Percentiles rank a stretch among this genome's conserved stretches.
Evolutionary conservation across 2,113 vertebrate genomes (phyloP).

Genomic region (human): DNA sequence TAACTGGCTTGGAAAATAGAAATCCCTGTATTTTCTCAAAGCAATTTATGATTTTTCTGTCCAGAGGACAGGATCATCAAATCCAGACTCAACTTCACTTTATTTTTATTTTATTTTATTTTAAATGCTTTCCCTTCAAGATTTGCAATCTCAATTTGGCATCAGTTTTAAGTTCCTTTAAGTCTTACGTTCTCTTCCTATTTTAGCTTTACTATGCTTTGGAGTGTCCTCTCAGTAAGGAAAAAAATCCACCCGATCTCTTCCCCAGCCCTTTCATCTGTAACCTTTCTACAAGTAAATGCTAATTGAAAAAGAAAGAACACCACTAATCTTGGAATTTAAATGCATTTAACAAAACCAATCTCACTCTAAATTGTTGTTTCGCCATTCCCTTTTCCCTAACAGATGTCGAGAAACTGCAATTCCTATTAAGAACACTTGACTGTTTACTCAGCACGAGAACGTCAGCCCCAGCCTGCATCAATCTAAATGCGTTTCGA

Average conservation of each 20-base stretch:
- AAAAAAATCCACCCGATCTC: conserved; percentile 64
- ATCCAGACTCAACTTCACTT: conserved; percentile 30
- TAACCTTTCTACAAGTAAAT: conserved; percentile 92
- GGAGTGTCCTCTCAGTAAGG: conserved; percentile 81
- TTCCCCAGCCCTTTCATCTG: conserved; percentile 87
- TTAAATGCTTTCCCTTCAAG: conserved; percentile 42
- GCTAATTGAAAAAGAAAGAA: conserved; percentile 94
- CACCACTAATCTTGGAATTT: conserved; percentile 93
- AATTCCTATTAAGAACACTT: conserved; percentile 92
- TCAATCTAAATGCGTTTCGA: conserved; percentile 89
- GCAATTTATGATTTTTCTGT: conserved; percentile 60
- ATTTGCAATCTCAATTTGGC: conserved; percentile 60
- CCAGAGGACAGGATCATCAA: conserved; percentile 71
- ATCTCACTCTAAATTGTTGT: conserved; percentile 91
- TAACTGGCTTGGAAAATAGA: conserved; percentile 78
- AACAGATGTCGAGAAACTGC: conserved; percentile 91
- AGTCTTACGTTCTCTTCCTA: conserved; percentile 65
- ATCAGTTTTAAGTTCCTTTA: conserved; percentile 68
- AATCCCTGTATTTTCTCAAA: conserved; percentile 70
- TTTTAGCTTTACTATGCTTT: conserved; percentile 76
- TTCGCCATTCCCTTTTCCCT: conserved; percentile 89
- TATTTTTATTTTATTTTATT: neutral
- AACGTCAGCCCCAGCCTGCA: conserved; percentile 86
- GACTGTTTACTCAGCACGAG: conserved; percentile 90
- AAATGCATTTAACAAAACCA: conserved; percentile 94